Percentiles rank a stretch among this genome's conserved stretches.
Conservation (phyloP, 2,797 vertebrate species). For the Spondyliosoma cantharus region DNA sequence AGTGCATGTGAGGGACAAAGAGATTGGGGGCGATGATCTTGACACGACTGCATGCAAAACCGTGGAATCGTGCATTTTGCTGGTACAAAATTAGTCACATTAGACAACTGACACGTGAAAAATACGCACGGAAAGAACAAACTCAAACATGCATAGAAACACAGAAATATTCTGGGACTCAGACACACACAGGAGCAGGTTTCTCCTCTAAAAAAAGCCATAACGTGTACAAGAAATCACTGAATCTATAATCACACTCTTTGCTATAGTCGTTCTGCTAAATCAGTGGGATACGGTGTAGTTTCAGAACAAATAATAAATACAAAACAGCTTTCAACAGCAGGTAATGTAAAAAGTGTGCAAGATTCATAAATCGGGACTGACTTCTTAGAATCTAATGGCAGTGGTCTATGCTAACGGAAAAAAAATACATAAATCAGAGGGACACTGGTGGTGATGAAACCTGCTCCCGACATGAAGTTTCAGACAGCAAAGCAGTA, state of each 20-base stretch:
- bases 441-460: slow-evolving; percentile 5
- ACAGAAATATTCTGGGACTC: neutral
- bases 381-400: neutral
- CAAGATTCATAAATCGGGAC: neutral
- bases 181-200: slow-evolving; percentile 20
- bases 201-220: neutral
- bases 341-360: neutral
- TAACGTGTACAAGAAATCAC: neutral
- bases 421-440: neutral
- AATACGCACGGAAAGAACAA: neutral
- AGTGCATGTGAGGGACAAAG: slow-evolving; percentile 53
- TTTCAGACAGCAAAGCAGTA: slow-evolving; percentile 71
- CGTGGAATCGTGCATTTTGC: neutral
- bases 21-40: slow-evolving; percentile 2
- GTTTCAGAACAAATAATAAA: neutral
- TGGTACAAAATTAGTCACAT: slow-evolving; percentile 6
- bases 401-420: neutral
- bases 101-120: neutral
- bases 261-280: neutral
- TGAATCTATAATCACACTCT: neutral
- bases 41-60: slow-evolving; percentile 45
- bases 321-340: neutral
- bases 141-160: slow-evolving; percentile 10
- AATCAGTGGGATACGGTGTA: neutral
- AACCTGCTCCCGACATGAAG: slow-evolving; percentile 7